phyloP scores from a whole-genome alignment of 2,888 invertebrate genomes.

The Celastrina argiolus region DNA sequence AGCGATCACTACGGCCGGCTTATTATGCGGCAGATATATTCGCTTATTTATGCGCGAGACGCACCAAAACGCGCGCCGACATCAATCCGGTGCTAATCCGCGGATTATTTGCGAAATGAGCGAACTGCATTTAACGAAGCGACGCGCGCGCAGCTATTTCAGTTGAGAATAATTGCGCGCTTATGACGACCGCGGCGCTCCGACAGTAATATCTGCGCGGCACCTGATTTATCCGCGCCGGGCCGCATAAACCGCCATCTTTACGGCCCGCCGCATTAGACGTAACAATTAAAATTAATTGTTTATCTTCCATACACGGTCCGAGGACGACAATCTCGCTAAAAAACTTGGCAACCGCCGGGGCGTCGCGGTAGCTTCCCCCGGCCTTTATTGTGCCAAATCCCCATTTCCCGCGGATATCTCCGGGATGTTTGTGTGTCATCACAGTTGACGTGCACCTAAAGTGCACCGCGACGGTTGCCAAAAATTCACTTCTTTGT shows the following conservation, averaged over 20 bases:
- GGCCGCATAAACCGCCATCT: slow-evolving; percentile 49
- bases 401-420: slow-evolving; percentile 36
- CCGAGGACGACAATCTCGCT: slow-evolving; percentile 13
- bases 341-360: slow-evolving; percentile 41
- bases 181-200: slow-evolving; percentile 55
- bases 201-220: slow-evolving; percentile 64
- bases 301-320: slow-evolving; percentile 23
- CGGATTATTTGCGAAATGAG: slow-evolving; percentile 57
- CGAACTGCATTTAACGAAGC: slow-evolving; percentile 60
- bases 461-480: slow-evolving; percentile 29
- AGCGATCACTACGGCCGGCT: slow-evolving; percentile 45
- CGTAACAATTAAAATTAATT: slow-evolving; percentile 35
- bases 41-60: slow-evolving; percentile 57
- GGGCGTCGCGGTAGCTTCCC: slow-evolving; percentile 34
- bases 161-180: slow-evolving; percentile 47
- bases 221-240: slow-evolving; percentile 60
- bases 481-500: slow-evolving; percentile 23
- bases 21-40: slow-evolving; percentile 43
- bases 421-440: slow-evolving; percentile 30
- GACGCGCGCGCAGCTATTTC: slow-evolving; percentile 52
- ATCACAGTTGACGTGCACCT: slow-evolving; percentile 26
- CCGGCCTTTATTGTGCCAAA: slow-evolving; percentile 33
- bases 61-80: slow-evolving; percentile 52
- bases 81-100: slow-evolving; percentile 63
- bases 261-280: slow-evolving; percentile 54